Evolutionary conservation across 2,888 invertebrate species (phyloP), one percentile per base, ranked within the genome.

Genomic region (Acanthococcus lagerstroemiae): DNA sequence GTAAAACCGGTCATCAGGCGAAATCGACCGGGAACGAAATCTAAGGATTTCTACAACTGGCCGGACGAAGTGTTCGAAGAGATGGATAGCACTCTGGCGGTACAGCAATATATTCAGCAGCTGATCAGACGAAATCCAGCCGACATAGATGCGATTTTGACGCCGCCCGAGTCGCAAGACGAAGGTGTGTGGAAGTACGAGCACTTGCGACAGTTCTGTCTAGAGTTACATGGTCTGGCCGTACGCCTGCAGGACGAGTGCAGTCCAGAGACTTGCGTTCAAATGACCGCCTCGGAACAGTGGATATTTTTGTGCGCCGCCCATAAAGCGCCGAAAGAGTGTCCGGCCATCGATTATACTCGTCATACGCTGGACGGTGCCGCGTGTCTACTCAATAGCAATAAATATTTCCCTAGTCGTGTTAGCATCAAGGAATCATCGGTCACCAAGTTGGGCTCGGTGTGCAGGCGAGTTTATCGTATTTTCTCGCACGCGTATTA

Each of bases 151-250:
- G 82, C 89, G 67, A 96, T 99, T 74, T 80, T 99, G 57, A 92
- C 88, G 73, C 94, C 96, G 81, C 99, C 99, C 1, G 95, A 96
- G 72, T 88, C 90, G 21, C 95, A 96, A 78, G 96, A 97, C 76
- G 95, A 96, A 77, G 96, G 97, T 45, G 97, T 99, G 56, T 99
- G 99, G 99, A 99, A 99, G 79, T 99, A 99, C 77, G 99, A 99
- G 79, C 99, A 99, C 80, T 82, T 99, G 68, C 84, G 90, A 72
- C 97, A 99, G 78, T 97, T 99, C 78, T 99, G 97, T 76, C 95
- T 99, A 94, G 97, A 99, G 78, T 78, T 99, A 56, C 99, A 99
- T 80, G 96, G 95, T n/a, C 79, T 99, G 72, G 96, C 97, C 55
- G 96, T 99, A 2, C 84, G 91, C 74, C 80, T 99, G 70, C 97